Conservation (phyloP, 1,140 invertebrate genomes). For the Rhizoglyphus robini region DNA sequence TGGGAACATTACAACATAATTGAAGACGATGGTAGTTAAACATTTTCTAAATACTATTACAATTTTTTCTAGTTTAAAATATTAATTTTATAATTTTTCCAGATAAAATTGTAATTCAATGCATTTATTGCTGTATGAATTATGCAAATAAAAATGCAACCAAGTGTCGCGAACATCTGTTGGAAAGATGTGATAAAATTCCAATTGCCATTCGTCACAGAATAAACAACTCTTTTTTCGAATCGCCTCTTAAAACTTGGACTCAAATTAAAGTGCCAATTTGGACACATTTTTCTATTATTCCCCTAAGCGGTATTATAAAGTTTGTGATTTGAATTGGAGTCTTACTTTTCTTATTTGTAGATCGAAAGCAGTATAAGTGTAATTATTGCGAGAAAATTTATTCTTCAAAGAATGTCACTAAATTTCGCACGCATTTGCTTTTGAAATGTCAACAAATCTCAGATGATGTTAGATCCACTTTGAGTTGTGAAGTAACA, state of each 20-base stretch:
- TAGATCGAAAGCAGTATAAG: not conserved
- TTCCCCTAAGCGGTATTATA: too few species aligned
- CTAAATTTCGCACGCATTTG: slow-evolving; percentile 17
- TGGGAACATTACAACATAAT: slow-evolving; percentile 15
- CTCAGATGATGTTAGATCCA: not conserved
- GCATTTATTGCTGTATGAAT: slow-evolving; percentile 16
- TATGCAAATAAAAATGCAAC: slow-evolving; percentile 17
- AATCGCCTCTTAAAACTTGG: slow-evolving; percentile 11
- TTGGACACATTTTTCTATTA: slow-evolving; percentile 11
- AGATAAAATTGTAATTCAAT: slow-evolving; percentile 13
- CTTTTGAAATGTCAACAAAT: slow-evolving; percentile 2
- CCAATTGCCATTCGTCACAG: not conserved
- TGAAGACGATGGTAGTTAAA: not conserved
- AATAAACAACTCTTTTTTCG: not conserved
- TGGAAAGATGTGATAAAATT: slow-evolving; percentile 16
- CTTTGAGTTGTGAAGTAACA: not conserved
- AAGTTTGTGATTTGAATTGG: not conserved
- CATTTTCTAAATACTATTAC: not conserved
- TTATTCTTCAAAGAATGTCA: slow-evolving; percentile 16
- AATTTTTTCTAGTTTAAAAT: not conserved
- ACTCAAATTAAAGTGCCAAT: slow-evolving; percentile 14
- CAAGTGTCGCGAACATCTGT: slow-evolving; percentile 16
- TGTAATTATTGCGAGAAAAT: slow-evolving; percentile 13
- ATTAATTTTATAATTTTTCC: not conserved
- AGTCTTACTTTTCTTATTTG: not conserved